Percentiles rank a stretch among this genome's conserved stretches.
These are phyloP conservation scores for Didymodactylos carnosus DNA, from an alignment of 2,888 invertebrate genomes.

Conservation along the genomic window DNA sequence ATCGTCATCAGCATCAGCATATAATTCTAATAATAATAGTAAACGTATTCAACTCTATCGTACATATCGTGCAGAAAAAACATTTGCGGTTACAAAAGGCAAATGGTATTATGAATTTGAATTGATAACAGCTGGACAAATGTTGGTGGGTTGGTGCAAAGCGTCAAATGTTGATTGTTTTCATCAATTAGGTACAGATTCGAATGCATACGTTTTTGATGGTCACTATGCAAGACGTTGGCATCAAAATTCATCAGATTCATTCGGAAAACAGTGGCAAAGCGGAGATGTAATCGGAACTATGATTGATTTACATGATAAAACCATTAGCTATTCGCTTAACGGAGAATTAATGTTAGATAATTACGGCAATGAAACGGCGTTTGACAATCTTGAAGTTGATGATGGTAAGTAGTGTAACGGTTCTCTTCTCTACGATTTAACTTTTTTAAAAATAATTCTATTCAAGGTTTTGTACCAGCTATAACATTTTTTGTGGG, in stretches of 20 bases:
- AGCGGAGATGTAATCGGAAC: slow-evolving; percentile 89
- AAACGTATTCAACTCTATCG: slow-evolving; percentile 47
- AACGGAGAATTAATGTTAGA: slow-evolving; percentile 97
- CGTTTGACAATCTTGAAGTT: slow-evolving; percentile 50
- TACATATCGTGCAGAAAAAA: slow-evolving; percentile 83
- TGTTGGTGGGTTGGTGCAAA: slow-evolving; percentile 85
- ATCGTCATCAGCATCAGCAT: background rate
- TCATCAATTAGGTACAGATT: slow-evolving; percentile 51
- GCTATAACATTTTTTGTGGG: slow-evolving; percentile 57
- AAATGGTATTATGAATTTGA: slow-evolving; percentile 98
- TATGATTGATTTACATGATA: slow-evolving; percentile 84
- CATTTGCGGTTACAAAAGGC: slow-evolving; percentile 78
- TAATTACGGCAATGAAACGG: slow-evolving; percentile 86
- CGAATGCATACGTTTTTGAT: slow-evolving; percentile 75
- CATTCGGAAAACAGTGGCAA: slow-evolving; percentile 73
- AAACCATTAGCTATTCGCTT: slow-evolving; percentile 89
- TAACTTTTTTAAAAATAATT: slow-evolving; percentile 77
- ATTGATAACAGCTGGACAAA: slow-evolving; percentile 78
- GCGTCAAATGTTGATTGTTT: background rate
- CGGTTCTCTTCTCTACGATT: too few species aligned
- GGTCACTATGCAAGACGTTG: slow-evolving; percentile 77
- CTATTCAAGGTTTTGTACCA: slow-evolving; percentile 29
- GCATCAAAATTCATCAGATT: slow-evolving; percentile 63
- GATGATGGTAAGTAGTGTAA: too few species aligned
- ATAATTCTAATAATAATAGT: background rate